Evolutionary conservation across 1,140 invertebrate genomes (phyloP).

Genomic region (Pachyrhynchus sulphureomaculatus): DNA sequence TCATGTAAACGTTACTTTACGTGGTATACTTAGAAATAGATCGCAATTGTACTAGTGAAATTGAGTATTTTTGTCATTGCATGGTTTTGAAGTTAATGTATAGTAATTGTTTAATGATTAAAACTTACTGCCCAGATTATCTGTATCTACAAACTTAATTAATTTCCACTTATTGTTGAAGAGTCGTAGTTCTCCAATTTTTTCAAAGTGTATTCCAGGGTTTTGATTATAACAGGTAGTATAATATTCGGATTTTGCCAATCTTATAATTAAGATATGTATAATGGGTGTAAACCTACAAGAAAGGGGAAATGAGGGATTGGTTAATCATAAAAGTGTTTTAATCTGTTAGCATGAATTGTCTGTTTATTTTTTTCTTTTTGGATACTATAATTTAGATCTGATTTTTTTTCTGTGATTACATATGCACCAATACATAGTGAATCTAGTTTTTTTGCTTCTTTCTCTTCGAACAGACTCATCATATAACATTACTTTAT

Average conservation of each 20-base stretch:
- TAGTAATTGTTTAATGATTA: background rate
- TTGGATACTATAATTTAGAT: constrained; percentile 9
- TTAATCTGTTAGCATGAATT: constrained; percentile 20
- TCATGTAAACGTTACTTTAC: background rate
- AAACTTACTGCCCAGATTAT: background rate
- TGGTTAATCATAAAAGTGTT: constrained; percentile 8
- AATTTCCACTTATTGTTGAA: background rate
- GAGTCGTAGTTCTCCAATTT: background rate
- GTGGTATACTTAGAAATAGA: background rate
- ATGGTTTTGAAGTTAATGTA: background rate
- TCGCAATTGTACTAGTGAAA: background rate
- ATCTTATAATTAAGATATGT: background rate
- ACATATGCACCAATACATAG: constrained; percentile 11
- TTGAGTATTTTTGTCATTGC: constrained; percentile 1
- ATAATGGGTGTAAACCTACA: background rate
- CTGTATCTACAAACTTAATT: background rate
- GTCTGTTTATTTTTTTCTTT: constrained; percentile 4
- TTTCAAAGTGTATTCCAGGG: constrained; percentile 1
- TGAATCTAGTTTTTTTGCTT: constrained; percentile 10
- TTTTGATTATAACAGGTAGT: background rate
- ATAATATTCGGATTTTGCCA: too few species aligned
- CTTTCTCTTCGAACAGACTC: constrained; percentile 2
- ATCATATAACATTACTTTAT: constrained; percentile 20
- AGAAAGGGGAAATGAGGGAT: too few species aligned
- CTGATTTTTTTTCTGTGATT: background rate